These are phyloP conservation scores for Lepidochitona cinerea DNA, from an alignment of 2,888 invertebrate species.

Conservation along the genomic window DNA sequence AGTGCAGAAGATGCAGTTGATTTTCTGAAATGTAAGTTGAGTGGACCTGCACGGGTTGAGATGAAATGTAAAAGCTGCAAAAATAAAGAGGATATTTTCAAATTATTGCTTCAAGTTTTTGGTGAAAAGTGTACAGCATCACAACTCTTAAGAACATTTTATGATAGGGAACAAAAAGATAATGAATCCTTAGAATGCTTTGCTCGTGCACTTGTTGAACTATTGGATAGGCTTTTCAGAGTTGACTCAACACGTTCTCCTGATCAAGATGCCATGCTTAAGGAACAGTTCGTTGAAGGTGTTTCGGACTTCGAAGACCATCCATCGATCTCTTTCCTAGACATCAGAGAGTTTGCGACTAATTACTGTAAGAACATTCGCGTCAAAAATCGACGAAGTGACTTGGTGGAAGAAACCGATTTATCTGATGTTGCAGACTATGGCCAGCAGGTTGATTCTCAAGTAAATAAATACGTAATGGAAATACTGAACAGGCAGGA, in stretches of 20 bases:
- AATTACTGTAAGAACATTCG: neutral
- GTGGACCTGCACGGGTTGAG: neutral
- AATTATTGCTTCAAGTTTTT: neutral
- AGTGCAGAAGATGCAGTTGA: neutral
- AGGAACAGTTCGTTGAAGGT: neutral
- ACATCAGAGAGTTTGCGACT: too few relatives aligned
- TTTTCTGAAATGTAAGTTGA: neutral
- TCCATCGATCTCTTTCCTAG: too few relatives aligned
- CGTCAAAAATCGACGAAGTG: neutral
- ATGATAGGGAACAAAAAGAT: neutral
- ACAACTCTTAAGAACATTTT: neutral
- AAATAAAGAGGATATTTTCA: neutral
- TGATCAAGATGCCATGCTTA: neutral
- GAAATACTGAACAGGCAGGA: too few relatives aligned
- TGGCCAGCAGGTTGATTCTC: too few relatives aligned
- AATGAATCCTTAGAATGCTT: neutral
- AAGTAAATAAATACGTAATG: too few relatives aligned
- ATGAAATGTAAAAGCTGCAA: neutral
- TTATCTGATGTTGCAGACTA: too few relatives aligned
- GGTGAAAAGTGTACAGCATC: neutral
- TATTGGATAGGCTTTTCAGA: neutral
- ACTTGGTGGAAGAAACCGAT: too few relatives aligned
- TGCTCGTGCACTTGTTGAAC: neutral
- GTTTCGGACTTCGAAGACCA: too few relatives aligned
- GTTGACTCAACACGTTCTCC: neutral